These are phyloP conservation scores for Apis dorsata DNA, from an alignment of 1,140 invertebrate genomes.

Conservation along the genomic window DNA sequence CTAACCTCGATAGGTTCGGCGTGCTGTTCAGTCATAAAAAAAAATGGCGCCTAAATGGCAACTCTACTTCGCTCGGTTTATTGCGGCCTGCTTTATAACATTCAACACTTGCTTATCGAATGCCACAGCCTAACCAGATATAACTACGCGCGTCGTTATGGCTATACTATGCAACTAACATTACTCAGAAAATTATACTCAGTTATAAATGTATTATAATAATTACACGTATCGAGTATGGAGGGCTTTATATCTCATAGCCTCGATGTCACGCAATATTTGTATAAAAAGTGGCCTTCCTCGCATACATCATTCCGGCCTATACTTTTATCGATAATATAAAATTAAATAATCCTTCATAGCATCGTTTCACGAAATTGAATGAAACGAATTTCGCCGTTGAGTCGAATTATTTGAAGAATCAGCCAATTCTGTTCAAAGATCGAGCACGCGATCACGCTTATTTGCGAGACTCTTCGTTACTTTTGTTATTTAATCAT, in stretches of 20 bases:
- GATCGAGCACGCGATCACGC: neutral
- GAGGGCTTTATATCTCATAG: too few relatives aligned
- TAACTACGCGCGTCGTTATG: neutral
- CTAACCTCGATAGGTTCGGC: too few relatives aligned
- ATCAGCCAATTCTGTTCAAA: neutral
- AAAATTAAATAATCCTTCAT: neutral
- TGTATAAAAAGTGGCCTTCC: neutral
- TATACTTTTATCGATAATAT: neutral
- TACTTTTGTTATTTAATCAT: conserved; percentile 38
- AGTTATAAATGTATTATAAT: conserved; percentile 8
- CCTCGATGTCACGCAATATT: conserved; percentile 10
- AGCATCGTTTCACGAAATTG: neutral
- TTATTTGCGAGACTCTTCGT: neutral
- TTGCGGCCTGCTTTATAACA: too few relatives aligned
- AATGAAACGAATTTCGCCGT: neutral
- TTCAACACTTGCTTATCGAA: neutral
- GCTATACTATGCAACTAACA: neutral
- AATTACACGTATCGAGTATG: neutral
- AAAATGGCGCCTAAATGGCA: too few relatives aligned
- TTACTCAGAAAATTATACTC: neutral
- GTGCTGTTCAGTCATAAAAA: too few relatives aligned
- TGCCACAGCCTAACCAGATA: neutral
- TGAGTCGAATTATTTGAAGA: neutral
- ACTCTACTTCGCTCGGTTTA: too few relatives aligned
- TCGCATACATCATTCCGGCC: neutral